A percentile compares a stretch with the other conserved stretches of the same genome.
These are phyloP conservation scores for Sicus ferrugineus DNA, from an alignment of 2,888 invertebrate genomes.

Conservation along the genomic window DNA sequence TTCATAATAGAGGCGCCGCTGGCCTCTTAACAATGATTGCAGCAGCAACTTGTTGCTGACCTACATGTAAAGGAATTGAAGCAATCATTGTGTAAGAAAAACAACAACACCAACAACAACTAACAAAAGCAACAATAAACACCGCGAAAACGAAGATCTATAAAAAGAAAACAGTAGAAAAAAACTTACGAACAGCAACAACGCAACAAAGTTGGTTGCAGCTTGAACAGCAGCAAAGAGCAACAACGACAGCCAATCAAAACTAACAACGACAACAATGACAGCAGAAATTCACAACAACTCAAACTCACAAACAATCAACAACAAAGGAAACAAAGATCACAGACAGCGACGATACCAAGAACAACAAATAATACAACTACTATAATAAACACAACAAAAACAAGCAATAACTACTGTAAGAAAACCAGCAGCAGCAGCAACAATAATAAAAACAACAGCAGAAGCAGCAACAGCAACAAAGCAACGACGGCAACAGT, in stretches of 20 bases:
- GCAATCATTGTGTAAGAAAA: too few species aligned
- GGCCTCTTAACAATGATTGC: too few species aligned
- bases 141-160: too few species aligned
- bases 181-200: background rate
- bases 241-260: background rate
- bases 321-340: slow-evolving; percentile 6
- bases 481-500: background rate
- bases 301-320: background rate
- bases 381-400: slow-evolving; percentile 8
- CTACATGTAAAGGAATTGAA: too few species aligned
- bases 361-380: slow-evolving; percentile 5
- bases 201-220: background rate
- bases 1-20: too few species aligned
- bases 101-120: too few species aligned
- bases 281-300: too few species aligned
- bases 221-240: background rate
- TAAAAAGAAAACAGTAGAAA: too few species aligned
- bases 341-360: slow-evolving; percentile 14
- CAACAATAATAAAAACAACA: background rate
- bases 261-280: background rate
- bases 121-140: too few species aligned
- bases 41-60: too few species aligned
- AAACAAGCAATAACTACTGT: background rate
- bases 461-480: background rate
- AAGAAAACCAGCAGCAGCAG: too few species aligned